A percentile compares a stretch with the other conserved stretches of the same genome.
Conservation (phyloP, 1,140 invertebrate species). For the Gryllus bimaculatus region DNA sequence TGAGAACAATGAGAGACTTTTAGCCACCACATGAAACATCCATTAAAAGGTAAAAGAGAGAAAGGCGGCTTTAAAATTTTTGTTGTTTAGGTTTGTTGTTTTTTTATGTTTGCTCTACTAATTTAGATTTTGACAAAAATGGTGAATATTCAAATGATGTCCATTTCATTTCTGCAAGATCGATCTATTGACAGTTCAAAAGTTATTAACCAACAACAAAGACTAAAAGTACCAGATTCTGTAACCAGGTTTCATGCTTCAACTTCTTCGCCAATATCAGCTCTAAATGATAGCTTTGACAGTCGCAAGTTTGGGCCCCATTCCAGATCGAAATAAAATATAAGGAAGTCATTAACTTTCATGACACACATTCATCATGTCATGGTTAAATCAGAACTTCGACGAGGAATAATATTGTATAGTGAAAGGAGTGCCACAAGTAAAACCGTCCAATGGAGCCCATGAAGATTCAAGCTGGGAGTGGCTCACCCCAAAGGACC, state of each 20-base stretch:
- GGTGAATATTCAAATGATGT: slow-evolving; percentile 95
- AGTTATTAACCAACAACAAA: slow-evolving; percentile 26
- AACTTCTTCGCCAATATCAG: slow-evolving; percentile 1
- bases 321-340: slow-evolving; percentile 39
- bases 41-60: slow-evolving; percentile 61
- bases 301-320: background rate
- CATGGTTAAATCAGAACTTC: slow-evolving; percentile 7
- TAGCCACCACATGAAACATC: slow-evolving; percentile 88
- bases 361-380: slow-evolving; percentile 41
- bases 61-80: background rate
- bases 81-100: background rate
- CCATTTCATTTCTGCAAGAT: slow-evolving; percentile 82
- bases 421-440: slow-evolving; percentile 12
- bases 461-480: background rate
- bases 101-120: background rate
- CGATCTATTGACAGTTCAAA: slow-evolving; percentile 38
- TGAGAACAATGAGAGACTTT: slow-evolving; percentile 87
- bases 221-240: slow-evolving; percentile 9
- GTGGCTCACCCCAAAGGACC: background rate
- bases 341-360: slow-evolving; percentile 52
- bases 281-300: slow-evolving; percentile 26
- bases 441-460: background rate
- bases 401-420: slow-evolving; percentile 34
- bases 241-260: slow-evolving; percentile 22
- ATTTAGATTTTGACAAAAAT: slow-evolving; percentile 79